A percentile compares a stretch with the other conserved stretches of the same genome.
These are phyloP conservation scores for Alectura lathami DNA, from an alignment of 2,113 vertebrate species.

Conservation along the genomic window DNA sequence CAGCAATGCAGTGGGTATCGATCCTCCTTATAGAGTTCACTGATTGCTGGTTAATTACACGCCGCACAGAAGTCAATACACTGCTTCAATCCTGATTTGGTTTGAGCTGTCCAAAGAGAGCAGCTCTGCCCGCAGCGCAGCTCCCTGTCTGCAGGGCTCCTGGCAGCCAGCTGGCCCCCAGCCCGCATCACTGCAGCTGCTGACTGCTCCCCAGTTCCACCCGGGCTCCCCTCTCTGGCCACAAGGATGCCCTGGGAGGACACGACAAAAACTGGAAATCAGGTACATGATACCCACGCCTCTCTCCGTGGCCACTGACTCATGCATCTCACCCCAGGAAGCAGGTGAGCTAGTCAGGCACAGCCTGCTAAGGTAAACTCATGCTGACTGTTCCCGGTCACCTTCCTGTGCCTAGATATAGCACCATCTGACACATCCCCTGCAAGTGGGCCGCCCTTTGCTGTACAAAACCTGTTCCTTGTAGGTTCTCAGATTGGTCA, in stretches of 20 bases:
- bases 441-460: background rate
- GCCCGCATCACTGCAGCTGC: background rate
- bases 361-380: background rate
- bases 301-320: background rate
- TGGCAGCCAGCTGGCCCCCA: background rate
- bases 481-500: background rate
- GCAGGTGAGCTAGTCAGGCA: background rate
- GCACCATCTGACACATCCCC: background rate
- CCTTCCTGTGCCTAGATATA: background rate
- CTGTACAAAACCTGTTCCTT: background rate
- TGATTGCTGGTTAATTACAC: constrained; percentile 42
- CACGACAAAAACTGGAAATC: background rate
- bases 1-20: background rate
- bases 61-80: constrained; percentile 1
- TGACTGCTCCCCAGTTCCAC: background rate
- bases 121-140: background rate
- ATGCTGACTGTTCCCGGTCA: background rate
- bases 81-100: background rate
- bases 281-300: background rate
- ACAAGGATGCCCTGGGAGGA: background rate
- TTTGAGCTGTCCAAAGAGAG: background rate
- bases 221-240: background rate
- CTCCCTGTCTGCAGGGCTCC: background rate
- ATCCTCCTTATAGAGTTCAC: background rate
- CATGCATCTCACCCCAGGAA: background rate